Evolutionary conservation across 2,888 invertebrate species (phyloP), one percentile per base, ranked within the genome.

Genomic region (Thysanoteuthis rhombus): DNA sequence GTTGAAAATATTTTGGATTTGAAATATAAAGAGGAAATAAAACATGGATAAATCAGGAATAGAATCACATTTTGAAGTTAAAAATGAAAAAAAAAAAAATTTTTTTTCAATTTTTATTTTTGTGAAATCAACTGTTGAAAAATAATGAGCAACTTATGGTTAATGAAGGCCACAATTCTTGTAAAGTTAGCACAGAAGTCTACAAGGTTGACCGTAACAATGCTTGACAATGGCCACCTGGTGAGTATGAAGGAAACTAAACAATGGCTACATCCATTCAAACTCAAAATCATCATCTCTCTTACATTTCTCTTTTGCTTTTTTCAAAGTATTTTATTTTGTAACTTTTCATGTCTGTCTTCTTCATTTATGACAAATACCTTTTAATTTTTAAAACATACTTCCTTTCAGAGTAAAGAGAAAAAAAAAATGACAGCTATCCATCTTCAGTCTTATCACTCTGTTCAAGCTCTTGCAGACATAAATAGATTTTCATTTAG

Each of bases 131-230:
- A 75, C 75, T 75, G n/a, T 75, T 75, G 52, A 75, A 75, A 75
- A 75, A 75, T 75, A 75, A 75, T 75, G 75, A 36, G 52, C 52
- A 52, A 52, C 52, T 52, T 52, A 52, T 52, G 52, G 12, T 75
- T 75, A 75, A 75, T 75, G 75, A 75, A 75, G 75, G 75, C 75
- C 75, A 75, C 75, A 75, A 75, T 75, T 75, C 75, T 75, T 75
- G n/a, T 75, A n/a, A 75, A 75, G 75, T 75, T 75, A 52, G 75
- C 75, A 75, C 75, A 75, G 75, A 75, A 75, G 36, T 75, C n/a
- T n/a, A 75, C 75, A 75, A 75, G 75, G 75, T 75, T 75, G 75
- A 75, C 75, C 75, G 12, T n/a, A 75, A 75, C 75, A 75, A 75
- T 75, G 75, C n/a, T 75, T 75, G 75, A 75, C 75, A 75, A 75